Percentiles rank a stretch among this genome's conserved stretches.
These are phyloP conservation scores for Neomorphus geoffroyi DNA, from an alignment of 2,797 vertebrate genomes.

Conservation along the genomic window DNA sequence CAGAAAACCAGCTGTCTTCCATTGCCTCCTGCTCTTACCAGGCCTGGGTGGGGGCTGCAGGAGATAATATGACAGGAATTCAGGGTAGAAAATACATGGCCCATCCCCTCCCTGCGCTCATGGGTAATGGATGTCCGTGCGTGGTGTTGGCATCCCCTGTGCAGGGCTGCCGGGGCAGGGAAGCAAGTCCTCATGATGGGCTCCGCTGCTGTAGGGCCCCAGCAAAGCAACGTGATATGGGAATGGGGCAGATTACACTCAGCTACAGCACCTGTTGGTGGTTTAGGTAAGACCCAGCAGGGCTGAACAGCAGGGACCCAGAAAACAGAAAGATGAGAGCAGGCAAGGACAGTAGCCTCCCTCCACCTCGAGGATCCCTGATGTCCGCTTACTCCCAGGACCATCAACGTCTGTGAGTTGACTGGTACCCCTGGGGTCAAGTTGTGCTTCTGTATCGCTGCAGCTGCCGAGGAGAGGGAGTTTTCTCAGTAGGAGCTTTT, in stretches of 20 bases:
- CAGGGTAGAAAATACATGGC: background rate
- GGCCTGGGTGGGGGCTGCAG: background rate
- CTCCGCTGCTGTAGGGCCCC: background rate
- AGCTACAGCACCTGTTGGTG: background rate
- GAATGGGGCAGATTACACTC: background rate
- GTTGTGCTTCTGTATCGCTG: background rate
- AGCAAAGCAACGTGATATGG: rapidly evolving
- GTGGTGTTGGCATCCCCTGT: background rate
- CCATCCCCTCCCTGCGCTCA: rapidly evolving
- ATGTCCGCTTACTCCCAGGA: background rate
- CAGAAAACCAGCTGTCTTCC: background rate
- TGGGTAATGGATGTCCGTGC: background rate
- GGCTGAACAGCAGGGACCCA: background rate
- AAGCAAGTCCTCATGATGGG: background rate
- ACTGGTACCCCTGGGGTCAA: rapidly evolving
- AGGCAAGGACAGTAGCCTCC: background rate
- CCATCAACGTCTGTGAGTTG: rapidly evolving
- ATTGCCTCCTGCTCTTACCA: background rate
- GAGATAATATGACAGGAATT: background rate
- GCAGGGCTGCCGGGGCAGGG: rapidly evolving
- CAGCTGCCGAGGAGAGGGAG: background rate
- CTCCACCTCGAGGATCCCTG: background rate
- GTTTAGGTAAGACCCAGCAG: background rate
- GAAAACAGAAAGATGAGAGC: background rate
- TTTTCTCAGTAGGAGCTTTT: background rate